Percentiles rank a stretch among this genome's conserved stretches.
Conservation (phyloP, 2,888 invertebrate species). For the Phyllotreta cruciferae region DNA sequence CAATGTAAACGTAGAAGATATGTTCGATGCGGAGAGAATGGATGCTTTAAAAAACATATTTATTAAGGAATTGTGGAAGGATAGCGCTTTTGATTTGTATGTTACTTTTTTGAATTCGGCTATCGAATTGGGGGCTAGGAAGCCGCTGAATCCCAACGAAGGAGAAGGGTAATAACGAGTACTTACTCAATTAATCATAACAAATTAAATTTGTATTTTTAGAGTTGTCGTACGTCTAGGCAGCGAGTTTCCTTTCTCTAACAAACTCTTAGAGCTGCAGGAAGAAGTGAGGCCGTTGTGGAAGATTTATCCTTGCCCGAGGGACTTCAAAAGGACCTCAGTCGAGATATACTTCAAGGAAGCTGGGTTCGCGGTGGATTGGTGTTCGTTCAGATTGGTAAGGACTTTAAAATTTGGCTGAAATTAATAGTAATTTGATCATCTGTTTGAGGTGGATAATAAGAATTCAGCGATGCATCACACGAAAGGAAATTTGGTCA, state of each 20-base stretch:
- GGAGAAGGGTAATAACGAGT: constrained; percentile 85
- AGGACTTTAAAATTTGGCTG: background rate
- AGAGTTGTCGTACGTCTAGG: constrained; percentile 85
- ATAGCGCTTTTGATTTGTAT: constrained; percentile 76
- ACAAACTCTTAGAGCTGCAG: constrained; percentile 71
- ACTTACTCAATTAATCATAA: too few species aligned
- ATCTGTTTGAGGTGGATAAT: constrained; percentile 54
- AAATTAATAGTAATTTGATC: constrained; percentile 5
- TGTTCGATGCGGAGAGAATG: constrained; percentile 76
- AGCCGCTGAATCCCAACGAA: constrained; percentile 82
- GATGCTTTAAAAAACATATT: constrained; percentile 80
- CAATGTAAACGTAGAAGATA: constrained; percentile 87
- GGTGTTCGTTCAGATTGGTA: constrained; percentile 88
- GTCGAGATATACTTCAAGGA: constrained; percentile 84
- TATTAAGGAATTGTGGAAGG: constrained; percentile 78
- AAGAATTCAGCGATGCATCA: constrained; percentile 56
- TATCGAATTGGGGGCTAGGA: constrained; percentile 81
- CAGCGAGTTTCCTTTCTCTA: constrained; percentile 76
- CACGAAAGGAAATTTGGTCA: constrained; percentile 56
- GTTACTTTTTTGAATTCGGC: constrained; percentile 86
- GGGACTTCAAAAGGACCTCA: constrained; percentile 83
- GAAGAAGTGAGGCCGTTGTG: constrained; percentile 84
- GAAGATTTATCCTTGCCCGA: constrained; percentile 78
- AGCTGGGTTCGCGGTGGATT: constrained; percentile 81
- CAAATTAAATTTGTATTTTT: too few species aligned